Evolutionary conservation across 2,888 invertebrate species (phyloP), one percentile per base, ranked within the genome.

Genomic region (Caenorhabditis panamensis): DNA sequence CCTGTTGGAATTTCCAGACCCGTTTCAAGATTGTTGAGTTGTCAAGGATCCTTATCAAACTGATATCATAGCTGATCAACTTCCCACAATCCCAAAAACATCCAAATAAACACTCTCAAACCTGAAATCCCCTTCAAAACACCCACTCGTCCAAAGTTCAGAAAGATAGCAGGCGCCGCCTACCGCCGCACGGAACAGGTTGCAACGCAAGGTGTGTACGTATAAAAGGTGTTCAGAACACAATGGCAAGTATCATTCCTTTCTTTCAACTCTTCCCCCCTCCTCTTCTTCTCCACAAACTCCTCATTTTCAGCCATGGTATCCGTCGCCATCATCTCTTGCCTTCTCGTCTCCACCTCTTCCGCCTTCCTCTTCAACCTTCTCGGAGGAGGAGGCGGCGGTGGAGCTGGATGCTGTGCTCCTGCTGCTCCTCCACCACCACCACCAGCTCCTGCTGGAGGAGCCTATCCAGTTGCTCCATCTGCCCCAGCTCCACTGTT

Each of bases 321-420:
- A 66, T 54, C 78, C 22, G 36, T 78, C 41, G 59, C 37, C 16
- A 37, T 78, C 22, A 4, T 71, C 24, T 64, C 71, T 31, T 69
- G 69, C 47, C 51, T 41, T 13, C 41, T 78, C n/a, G 63, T 64
- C 58, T 69, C 78, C 59, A 71, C 71, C n/a, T 58, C 78, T 0
- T 61, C 69, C 44, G 78, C 78, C 24, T 78, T 78, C 66, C 20
- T 78, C 6, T 78, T 78, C 71, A 24, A 26, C 6, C 53, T 64
- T 37, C 71, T 69, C 64, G 59, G 59, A 24, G 75, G 75, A 47
- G 77, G 77, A 18, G 78, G 78, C 24, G 78, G 78, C 28, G 78
- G 78, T 26, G 78, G 78, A 26, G 71, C 59, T 8, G 58, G 59
- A 18, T 78, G 78, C 37, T 58, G 66, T 28, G 63, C 78, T 5